Conservation (phyloP, 35 echinoderm and acorn worm genomes). For the Stichopus chloronotus region DNA sequence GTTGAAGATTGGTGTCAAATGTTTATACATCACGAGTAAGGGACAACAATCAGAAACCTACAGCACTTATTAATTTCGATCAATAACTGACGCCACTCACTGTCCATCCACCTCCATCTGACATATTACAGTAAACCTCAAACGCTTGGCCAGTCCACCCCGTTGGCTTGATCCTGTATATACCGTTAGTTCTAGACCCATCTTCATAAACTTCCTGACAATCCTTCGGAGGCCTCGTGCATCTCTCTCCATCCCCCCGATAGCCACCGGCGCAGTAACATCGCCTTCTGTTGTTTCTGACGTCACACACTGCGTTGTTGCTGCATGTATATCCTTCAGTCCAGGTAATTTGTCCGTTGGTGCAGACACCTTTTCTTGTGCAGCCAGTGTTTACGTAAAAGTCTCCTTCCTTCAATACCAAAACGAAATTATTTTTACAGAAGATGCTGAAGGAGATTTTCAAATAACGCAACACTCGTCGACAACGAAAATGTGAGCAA, state of each 20-base stretch:
- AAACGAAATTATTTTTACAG: neutral
- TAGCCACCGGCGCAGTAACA: neutral
- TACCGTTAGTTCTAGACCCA: neutral
- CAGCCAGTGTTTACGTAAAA: neutral
- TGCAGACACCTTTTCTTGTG: conserved; percentile 6
- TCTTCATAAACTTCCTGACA: conserved; percentile 5
- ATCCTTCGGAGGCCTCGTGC: neutral
- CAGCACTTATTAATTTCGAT: too few species aligned
- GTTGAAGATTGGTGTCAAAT: too few species aligned
- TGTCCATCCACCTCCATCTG: neutral
- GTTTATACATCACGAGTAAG: too few species aligned
- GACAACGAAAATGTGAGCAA: too few species aligned
- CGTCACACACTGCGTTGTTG: neutral
- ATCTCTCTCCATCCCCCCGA: neutral
- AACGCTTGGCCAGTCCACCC: neutral
- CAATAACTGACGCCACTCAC: neutral
- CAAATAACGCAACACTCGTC: too few species aligned
- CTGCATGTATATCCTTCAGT: neutral
- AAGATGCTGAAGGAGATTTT: too few species aligned
- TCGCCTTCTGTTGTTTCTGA: neutral
- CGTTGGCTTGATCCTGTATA: conserved; percentile 31
- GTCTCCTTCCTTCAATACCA: neutral
- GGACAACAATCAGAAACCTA: too few species aligned
- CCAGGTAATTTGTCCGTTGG: neutral
- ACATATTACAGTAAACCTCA: conserved; percentile 8